Base-by-base conservation (phyloP, 2,797 vertebrate species). In the Pangasius larnaudii region DNA sequence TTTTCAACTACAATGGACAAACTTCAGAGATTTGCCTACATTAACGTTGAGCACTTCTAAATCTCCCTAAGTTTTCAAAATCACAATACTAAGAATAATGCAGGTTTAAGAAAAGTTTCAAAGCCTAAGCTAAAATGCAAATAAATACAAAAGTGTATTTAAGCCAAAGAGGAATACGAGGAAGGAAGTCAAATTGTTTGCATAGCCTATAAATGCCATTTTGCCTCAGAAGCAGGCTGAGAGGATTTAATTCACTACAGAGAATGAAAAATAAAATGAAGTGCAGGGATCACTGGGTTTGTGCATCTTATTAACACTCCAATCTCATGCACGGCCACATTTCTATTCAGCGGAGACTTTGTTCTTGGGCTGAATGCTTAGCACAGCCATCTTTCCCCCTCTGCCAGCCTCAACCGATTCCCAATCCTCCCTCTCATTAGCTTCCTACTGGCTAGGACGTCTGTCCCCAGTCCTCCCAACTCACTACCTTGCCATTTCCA, bases 291-390 rank as follows among this genome's bases (percentile, higher is more conserved):
- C 89, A 91, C 74, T 89, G 89, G 81, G 67, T 59, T 33, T 83
- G 90, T 65, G 72, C 74, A 59, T 84, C 85, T 86, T 89, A 91
- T 91, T 91, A 91, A 86, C 77, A 79, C 77, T 71, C 74, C 88
- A 90, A 86, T 91, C 92, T 90, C 90, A 90, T 90, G 89, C 90
- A 89, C 87, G 82, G 90, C 39, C 75, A 89, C 90, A 90, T 90
- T 89, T 87, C 86, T 90, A 90, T 91, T 91, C 92, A 86, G 58
- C 58, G 74, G 81, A 86, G 78, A 51, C 79, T 81, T 53, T 39
- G 36, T 51, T 89, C 82, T 74, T 85, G 11, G 83, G 69, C 87
- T 84, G 49, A 79, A 89, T 86, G 85, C 63, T 42, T 36, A 63
- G 24, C 49, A 14, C 39, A 71, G 53, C 71, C 30, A 51, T 33